Percentiles rank a stretch among this genome's conserved stretches.
Conservation (phyloP, 1,140 invertebrate species). For the Wasmannia auropunctata region DNA sequence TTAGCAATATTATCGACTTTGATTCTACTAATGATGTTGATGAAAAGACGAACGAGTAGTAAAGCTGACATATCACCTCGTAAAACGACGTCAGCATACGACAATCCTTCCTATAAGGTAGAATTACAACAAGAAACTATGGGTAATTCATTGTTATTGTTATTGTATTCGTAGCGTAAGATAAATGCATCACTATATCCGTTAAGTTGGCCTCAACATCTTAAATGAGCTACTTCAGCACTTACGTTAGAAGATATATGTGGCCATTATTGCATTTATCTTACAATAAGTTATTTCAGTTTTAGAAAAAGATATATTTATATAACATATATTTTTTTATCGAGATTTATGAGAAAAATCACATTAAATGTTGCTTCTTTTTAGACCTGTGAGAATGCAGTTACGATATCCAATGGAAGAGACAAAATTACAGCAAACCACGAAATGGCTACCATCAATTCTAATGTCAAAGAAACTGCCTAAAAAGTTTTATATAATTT, state of each 20-base stretch:
- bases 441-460: conserved; percentile 81
- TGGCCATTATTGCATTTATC: not conserved
- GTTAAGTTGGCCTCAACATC: not conserved
- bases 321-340: not conserved
- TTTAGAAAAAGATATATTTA: too few relatives aligned
- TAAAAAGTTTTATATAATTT: conserved; percentile 75
- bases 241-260: not conserved
- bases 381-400: conserved; percentile 83
- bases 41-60: conserved; percentile 89
- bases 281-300: not conserved
- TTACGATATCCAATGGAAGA: conserved; percentile 79
- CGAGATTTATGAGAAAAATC: not conserved
- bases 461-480: conserved; percentile 77
- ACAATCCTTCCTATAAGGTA: conserved; percentile 97
- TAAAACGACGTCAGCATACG: conserved; percentile 93
- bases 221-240: not conserved
- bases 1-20: conserved; percentile 93
- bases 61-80: conserved; percentile 88
- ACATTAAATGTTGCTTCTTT: conserved; percentile 54
- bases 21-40: conserved; percentile 91
- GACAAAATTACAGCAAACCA: conserved; percentile 79
- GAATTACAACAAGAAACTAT: conserved; percentile 96
- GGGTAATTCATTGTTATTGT: conserved; percentile 88
- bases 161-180: conserved; percentile 58
- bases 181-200: not conserved